These are phyloP conservation scores for Atherinosoma microstoma DNA, from an alignment of 2,797 vertebrate genomes.

Conservation along the genomic window DNA sequence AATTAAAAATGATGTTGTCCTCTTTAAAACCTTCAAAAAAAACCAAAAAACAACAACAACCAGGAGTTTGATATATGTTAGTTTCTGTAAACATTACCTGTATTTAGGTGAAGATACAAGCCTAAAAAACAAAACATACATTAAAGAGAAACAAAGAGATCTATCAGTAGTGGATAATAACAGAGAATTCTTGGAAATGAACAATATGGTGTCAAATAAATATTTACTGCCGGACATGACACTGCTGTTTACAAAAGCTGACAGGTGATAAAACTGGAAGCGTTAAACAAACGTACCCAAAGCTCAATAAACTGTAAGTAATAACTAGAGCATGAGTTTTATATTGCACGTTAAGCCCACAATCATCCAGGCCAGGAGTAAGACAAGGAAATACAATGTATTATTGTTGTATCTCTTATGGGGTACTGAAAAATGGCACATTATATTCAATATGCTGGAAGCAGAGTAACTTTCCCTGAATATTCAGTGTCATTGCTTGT, in stretches of 20 bases:
- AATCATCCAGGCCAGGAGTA: background rate
- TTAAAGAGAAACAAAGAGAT: background rate
- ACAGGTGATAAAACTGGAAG: constrained; percentile 21
- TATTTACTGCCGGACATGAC: background rate
- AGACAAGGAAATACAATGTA: background rate
- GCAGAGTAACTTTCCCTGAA: background rate
- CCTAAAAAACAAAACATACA: too few species aligned
- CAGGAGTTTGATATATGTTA: too few species aligned
- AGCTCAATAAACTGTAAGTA: background rate
- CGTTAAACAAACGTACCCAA: constrained; percentile 20
- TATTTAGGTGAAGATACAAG: too few species aligned
- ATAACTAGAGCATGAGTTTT: background rate
- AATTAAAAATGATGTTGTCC: too few species aligned
- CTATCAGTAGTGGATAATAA: background rate
- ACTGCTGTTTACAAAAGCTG: constrained; percentile 22
- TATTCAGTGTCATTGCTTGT: background rate
- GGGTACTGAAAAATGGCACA: background rate
- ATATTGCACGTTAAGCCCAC: background rate
- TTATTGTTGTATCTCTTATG: background rate
- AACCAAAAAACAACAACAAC: too few species aligned
- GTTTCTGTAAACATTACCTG: too few species aligned
- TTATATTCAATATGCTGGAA: background rate
- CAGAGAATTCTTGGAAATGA: constrained; percentile 17
- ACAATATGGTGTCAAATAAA: constrained; percentile 25
- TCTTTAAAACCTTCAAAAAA: too few species aligned